Base-by-base conservation (phyloP, 2,888 invertebrate genomes). In the Labia minor region DNA sequence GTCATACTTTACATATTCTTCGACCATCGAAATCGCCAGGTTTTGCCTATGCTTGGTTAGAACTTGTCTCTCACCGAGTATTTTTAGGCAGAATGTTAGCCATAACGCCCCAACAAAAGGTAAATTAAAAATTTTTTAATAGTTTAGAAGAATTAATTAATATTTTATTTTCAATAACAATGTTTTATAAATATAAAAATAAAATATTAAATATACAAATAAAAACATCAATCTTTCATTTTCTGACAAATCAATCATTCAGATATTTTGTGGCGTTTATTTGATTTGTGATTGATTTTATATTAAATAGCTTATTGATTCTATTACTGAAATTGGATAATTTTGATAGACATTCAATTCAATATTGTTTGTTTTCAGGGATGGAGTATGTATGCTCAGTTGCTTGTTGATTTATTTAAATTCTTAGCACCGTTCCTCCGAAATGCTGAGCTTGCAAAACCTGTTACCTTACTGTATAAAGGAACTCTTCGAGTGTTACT, bases 41-140 rank as follows among this genome's bases (percentile, higher is more conserved):
- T 0, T 99, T 99, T 78, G 91, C 95, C 67, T 99, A 94, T 78
- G 94, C 98, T 1, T 99, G 99, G 99, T 81, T 99, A 67, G 99
- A 99, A 78, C 81, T 99, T 63, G 91, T 99, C 61, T 95, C 97
- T 0, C 98, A 99, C 78, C 85, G 98, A 66, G 90, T 94, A 0
- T 98, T 98, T 78, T 89, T 99, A 74, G 95, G 95, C 66, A 83
- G 95, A 66, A 92, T 98, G 80, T 81, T 98, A 21, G 94, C 94
- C 0, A 86, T 89, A 68, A 91, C 92, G 11, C 91, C 93, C 3
- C 92, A 94, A 75, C 94, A 96, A 77, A 94, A 95, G 81, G 84
- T 84, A 76, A 67, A 71, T 16, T 8, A 3, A 19, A 16, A 18
- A 64, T 26, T 11, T 19, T 63, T 63, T 62, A n/a, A n/a, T n/a